Evolutionary conservation across 2,797 vertebrate genomes (phyloP).

Genomic region (Chelon labrosus): DNA sequence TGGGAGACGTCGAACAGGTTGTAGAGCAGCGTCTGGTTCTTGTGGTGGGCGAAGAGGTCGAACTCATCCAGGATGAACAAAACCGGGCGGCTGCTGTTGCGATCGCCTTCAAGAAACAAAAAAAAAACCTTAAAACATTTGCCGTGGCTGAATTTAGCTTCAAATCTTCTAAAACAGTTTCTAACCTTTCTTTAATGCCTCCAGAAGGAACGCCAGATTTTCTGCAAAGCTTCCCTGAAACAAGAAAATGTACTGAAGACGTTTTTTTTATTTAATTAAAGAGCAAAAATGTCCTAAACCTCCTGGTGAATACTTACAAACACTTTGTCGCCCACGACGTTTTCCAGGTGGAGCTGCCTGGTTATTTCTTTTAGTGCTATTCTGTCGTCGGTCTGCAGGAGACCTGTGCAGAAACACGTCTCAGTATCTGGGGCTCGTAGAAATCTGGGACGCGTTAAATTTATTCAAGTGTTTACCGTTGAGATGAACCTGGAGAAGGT

Average conservation of each 20-base stretch:
- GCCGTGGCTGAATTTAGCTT: background rate
- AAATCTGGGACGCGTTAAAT: too few species aligned
- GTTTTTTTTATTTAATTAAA: rapidly evolving
- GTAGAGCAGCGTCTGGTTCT: constrained; percentile 97
- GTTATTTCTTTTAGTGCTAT: constrained; percentile 97
- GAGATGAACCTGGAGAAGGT: constrained; percentile 91
- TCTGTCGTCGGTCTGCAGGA: constrained; percentile 93
- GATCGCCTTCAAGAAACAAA: constrained; percentile 77
- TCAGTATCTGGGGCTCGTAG: too few species aligned
- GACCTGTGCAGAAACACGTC: constrained; percentile 79
- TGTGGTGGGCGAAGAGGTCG: constrained; percentile 96
- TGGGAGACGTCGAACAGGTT: constrained; percentile 97
- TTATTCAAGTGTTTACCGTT: constrained; percentile 81
- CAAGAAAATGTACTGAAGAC: background rate
- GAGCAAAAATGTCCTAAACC: background rate
- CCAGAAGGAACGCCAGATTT: constrained; percentile 94
- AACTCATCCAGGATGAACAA: constrained; percentile 97
- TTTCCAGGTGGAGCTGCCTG: constrained; percentile 94
- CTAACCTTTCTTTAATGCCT: constrained; percentile 94
- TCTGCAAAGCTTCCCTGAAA: constrained; percentile 97
- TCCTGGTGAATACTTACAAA: constrained; percentile 88
- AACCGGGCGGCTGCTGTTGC: constrained; percentile 91
- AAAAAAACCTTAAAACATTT: too few species aligned
- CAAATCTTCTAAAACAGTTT: background rate
- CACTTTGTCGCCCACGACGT: constrained; percentile 96